Conservation (phyloP, 1,140 invertebrate species). For the Drosophila ananassae region DNA sequence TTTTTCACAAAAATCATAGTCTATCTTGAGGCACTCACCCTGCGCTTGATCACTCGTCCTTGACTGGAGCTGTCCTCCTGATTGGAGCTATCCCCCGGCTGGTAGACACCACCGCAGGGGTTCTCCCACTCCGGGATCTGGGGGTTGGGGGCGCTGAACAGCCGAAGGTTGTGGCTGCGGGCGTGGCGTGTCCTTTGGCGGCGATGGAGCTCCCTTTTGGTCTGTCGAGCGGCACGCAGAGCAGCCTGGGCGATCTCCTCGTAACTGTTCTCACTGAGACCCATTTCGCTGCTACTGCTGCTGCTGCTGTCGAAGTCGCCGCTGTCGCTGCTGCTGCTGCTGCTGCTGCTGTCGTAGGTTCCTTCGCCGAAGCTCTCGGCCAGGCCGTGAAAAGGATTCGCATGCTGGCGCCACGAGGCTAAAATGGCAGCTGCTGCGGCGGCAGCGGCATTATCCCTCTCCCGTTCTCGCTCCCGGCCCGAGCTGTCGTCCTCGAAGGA, state of each 20-base stretch:
- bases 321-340: background rate
- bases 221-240: conserved; percentile 34
- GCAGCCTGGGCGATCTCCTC: conserved; percentile 59
- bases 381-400: conserved; percentile 61
- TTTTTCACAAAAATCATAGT: background rate
- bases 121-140: conserved; percentile 67
- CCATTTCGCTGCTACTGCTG: conserved; percentile 21
- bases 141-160: conserved; percentile 25
- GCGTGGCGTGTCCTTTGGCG: conserved; percentile 56
- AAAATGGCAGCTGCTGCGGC: conserved; percentile 2
- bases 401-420: conserved; percentile 43
- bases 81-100: conserved; percentile 14
- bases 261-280: conserved; percentile 52
- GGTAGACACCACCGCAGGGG: conserved; percentile 60
- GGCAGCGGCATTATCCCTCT: background rate
- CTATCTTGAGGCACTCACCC: conserved; percentile 35
- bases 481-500: conserved; percentile 43
- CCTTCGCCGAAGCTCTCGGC: conserved; percentile 45
- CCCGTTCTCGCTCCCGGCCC: background rate
- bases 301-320: background rate
- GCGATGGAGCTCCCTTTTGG: conserved; percentile 44
- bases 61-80: conserved; percentile 30
- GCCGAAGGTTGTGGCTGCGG: conserved; percentile 52
- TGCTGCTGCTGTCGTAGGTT: conserved; percentile 31
- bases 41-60: conserved; percentile 52